These are phyloP conservation scores for Calidris pygmaea DNA, from an alignment of 2,113 vertebrate species.

Conservation along the genomic window DNA sequence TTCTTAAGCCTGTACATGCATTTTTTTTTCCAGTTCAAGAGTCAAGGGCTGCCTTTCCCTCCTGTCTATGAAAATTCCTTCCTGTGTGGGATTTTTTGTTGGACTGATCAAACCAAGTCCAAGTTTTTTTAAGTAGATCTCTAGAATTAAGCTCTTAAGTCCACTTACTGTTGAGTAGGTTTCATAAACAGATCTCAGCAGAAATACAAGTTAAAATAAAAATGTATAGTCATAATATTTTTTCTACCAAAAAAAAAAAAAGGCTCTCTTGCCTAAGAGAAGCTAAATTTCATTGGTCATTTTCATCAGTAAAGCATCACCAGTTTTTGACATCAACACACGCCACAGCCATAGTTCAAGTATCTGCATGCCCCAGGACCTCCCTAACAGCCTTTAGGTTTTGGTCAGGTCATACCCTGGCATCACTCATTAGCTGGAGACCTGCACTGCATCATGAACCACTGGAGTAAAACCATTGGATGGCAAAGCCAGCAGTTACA, in stretches of 20 bases:
- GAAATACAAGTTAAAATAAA: not conserved
- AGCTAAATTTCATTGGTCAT: not conserved
- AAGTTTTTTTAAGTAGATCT: not conserved
- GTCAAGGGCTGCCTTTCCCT: not conserved
- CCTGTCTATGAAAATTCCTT: not conserved
- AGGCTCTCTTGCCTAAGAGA: not conserved
- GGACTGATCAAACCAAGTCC: not conserved
- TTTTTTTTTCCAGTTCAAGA: not conserved
- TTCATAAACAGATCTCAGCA: not conserved
- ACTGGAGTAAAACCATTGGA: not conserved
- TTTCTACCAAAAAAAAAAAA: not conserved
- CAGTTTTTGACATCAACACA: not conserved
- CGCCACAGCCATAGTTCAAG: not conserved
- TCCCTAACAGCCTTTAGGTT: not conserved
- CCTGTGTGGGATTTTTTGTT: not conserved
- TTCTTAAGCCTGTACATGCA: constrained; percentile 9
- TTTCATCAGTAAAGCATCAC: not conserved
- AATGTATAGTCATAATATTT: not conserved
- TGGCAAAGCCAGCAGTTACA: not conserved
- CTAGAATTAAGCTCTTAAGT: not conserved
- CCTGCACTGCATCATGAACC: not conserved
- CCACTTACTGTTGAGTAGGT: not conserved
- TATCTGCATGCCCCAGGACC: not conserved
- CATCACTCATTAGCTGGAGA: not conserved
- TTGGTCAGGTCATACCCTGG: not conserved